Percentiles rank a stretch among this genome's conserved stretches.
phyloP scores from a whole-genome alignment of 2,888 invertebrate genomes.

The Orthosia cruda region DNA sequence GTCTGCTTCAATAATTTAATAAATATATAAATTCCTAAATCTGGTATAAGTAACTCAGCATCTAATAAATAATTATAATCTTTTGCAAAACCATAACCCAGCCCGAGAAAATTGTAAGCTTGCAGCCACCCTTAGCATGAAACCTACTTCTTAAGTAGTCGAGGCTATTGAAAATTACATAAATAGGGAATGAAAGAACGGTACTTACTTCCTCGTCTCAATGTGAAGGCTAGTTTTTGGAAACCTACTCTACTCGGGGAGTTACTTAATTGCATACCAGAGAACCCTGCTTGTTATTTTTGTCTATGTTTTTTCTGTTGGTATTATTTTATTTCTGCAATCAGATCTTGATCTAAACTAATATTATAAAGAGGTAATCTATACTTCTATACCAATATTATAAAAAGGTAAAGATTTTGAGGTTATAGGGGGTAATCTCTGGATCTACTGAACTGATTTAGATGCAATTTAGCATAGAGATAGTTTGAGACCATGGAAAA shows the following conservation, averaged over 20 bases:
- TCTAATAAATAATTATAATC: not conserved
- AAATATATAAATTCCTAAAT: too few relatives aligned
- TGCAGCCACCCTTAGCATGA: conserved; percentile 32
- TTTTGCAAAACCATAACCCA: not conserved
- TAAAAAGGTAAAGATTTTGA: too few relatives aligned
- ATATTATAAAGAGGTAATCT: not conserved
- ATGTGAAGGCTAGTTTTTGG: conserved; percentile 24
- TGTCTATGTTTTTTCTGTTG: not conserved
- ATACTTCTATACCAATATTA: too few relatives aligned
- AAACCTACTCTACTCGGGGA: not conserved
- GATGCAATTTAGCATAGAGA: too few relatives aligned
- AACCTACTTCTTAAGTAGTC: conserved; percentile 51
- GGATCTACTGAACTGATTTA: too few relatives aligned
- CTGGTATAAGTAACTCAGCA: not conserved
- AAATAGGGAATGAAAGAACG: conserved; percentile 58
- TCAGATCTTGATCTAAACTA: not conserved
- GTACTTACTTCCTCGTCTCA: conserved; percentile 55
- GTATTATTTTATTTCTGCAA: not conserved
- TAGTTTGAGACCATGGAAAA: too few relatives aligned
- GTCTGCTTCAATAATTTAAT: too few relatives aligned
- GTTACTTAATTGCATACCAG: conserved; percentile 31
- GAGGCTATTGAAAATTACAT: conserved; percentile 65
- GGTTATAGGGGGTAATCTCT: too few relatives aligned
- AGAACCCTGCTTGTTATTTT: conserved; percentile 14
- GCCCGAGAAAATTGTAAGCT: not conserved